phyloP scores from a whole-genome alignment of 2,113 vertebrate genomes.

The Pseudois nayaur region DNA sequence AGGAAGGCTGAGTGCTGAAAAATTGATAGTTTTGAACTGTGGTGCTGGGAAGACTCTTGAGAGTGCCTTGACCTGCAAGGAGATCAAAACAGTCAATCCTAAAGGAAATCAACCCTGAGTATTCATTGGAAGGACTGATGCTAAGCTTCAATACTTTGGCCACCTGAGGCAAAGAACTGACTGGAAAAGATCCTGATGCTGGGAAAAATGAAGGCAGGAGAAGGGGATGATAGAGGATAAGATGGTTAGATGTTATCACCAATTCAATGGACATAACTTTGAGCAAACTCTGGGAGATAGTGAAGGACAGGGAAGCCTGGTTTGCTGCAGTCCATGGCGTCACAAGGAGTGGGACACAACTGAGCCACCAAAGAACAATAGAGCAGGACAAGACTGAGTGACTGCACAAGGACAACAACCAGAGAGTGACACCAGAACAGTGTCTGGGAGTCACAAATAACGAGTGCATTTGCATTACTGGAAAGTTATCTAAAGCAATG shows the following conservation, averaged over 20 bases:
- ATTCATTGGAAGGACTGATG: background rate
- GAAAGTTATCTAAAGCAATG: background rate
- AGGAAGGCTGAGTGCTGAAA: background rate
- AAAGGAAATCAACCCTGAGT: background rate
- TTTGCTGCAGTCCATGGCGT: rapidly evolving
- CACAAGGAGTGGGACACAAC: background rate
- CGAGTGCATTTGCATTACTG: background rate
- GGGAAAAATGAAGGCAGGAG: background rate
- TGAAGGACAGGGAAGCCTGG: background rate
- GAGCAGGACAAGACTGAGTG: background rate
- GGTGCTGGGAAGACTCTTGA: background rate
- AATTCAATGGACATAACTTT: background rate
- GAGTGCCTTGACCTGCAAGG: background rate
- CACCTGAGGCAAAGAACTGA: background rate
- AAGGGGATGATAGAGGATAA: background rate
- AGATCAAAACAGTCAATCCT: background rate
- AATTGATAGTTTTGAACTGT: background rate
- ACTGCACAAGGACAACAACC: background rate
- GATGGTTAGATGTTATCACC: background rate
- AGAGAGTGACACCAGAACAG: background rate
- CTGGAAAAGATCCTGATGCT: background rate
- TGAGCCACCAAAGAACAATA: background rate
- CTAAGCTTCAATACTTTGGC: background rate
- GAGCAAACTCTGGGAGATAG: background rate
- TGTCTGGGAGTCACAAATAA: background rate